Conservation (phyloP, 2,113 vertebrate genomes). For the Dryoscopus gambensis region DNA sequence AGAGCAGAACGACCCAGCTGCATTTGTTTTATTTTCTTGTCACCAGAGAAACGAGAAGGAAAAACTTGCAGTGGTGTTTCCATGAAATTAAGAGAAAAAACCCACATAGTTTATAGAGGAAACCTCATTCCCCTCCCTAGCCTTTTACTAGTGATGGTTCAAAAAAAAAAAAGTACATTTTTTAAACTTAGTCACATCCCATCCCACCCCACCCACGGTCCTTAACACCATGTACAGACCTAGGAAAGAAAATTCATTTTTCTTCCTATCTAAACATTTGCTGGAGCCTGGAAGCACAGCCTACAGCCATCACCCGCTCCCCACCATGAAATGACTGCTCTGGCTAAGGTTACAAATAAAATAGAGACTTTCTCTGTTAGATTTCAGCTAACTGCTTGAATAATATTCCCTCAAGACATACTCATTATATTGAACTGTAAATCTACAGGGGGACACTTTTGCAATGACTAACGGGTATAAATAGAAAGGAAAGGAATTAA, state of each 20-base stretch:
- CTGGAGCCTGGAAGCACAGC: background rate
- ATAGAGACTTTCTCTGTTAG: constrained; percentile 15
- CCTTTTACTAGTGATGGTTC: background rate
- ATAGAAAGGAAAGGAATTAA: constrained; percentile 50
- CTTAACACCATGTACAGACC: background rate
- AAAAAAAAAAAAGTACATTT: background rate
- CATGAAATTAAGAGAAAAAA: constrained; percentile 44
- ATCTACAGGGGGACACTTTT: background rate
- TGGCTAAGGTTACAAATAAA: constrained; percentile 13
- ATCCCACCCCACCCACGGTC: background rate
- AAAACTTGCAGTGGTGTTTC: constrained; percentile 60
- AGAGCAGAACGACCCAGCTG: constrained; percentile 48
- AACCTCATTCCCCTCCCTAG: background rate
- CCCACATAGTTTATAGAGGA: background rate
- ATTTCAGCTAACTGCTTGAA: background rate
- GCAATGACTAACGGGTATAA: constrained; percentile 41
- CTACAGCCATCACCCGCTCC: background rate
- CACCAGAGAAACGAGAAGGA: constrained; percentile 69
- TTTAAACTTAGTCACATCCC: constrained; percentile 35
- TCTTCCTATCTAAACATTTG: constrained; percentile 30
- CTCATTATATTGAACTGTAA: background rate
- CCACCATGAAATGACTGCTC: background rate
- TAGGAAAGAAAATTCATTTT: constrained; percentile 10
- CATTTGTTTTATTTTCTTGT: constrained; percentile 72
- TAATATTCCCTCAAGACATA: constrained; percentile 19